Evolutionary conservation across 2,888 invertebrate genomes (phyloP), one percentile per base, ranked within the genome.

Genomic region (Tridacna crocea): DNA sequence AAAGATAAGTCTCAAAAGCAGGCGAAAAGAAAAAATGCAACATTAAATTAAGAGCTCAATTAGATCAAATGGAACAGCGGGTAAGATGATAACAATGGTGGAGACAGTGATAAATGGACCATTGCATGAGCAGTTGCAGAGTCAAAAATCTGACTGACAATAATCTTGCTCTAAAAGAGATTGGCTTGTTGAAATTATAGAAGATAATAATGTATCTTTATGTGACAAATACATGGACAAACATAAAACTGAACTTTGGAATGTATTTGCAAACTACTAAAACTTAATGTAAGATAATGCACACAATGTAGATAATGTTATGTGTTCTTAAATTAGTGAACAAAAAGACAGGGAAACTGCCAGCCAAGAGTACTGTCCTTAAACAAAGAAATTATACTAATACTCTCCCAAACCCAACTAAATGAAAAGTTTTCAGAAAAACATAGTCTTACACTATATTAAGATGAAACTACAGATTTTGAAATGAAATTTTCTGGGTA

Each of bases 391-490:
- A 75, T 80, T 73, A 26, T 77, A 27, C 72, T 83, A 0, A 63
- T 80, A 46, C 13, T 79, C 47, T 80, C 75, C 0, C 80, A 84
- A 76, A 75, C 36, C n/a, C 81, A 84, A 27, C 17, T 84, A 24
- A 60, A 26, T 68, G 84, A 81, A 72, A 11, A 15, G 6, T 17
- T 78, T 3, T 55, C 79, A 63, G 66, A 76, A 12, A 48, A 79
- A n/a, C 10, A 3, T 15, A 76, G 74, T 65, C 15, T 79, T 11
- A 78, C 75, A 1, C 17, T 84, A 26, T 76, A 78, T 27, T n/a
- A n/a, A n/a, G n/a, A n/a, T n/a, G n/a, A n/a, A n/a, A 81, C 80
- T 19, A 48, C 79, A 19, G 81, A 83, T 65, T 84, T 74, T 76
- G 81, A 79, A n/a, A 36, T 24, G 0, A 83, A 80, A 26, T 77